Evolutionary conservation across 2,888 invertebrate species (phyloP), one percentile per base, ranked within the genome.

Genomic region (Drosophila algonquin): DNA sequence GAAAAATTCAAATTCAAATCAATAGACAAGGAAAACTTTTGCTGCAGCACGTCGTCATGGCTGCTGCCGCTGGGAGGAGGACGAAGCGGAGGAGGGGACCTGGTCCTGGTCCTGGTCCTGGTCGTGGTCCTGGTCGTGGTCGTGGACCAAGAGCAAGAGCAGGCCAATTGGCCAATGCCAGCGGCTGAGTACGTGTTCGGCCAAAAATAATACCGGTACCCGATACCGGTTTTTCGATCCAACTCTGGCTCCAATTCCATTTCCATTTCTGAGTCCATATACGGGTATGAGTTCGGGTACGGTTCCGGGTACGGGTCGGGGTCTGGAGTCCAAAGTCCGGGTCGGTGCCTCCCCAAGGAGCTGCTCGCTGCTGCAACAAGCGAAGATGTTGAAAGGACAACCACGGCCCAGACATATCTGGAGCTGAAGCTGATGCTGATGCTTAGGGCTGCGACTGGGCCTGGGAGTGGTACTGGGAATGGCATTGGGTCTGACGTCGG

Each of bases 141-240:
- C 71, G 50, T 47, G 50, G 45, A 45, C 60, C 63, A 50, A 63
- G 63, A 51, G 27, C 24, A 48, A 27, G 60, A 65, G 40, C 35
- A 53, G 52, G 81, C 87, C 84, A 81, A 81, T 82, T 87, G 87
- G 79, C 87, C 85, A 82, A 84, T 87, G 81, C 87, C 81, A 87
- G 75, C 61, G 79, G 76, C 79, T 64, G 46, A 71, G 87, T 84
- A 81, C 81, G 80, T 80, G 86, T 82, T 80, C 54, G 75, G 69
- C 71, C 80, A 80, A 80, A 77, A 67, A 57, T 68, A 67, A 32
- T 51, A 18, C 57, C 50, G 69, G 44, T 68, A 51, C 62, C 46
- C 50, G 69, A 44, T 67, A 50, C 61, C 46, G 32, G 61, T 58
- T 47, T n/a, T 18, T 18, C 47, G 16, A 14, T 40, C 35, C 59